Base-by-base conservation (phyloP, 1,140 invertebrate species). In the Dreissena polymorpha region DNA sequence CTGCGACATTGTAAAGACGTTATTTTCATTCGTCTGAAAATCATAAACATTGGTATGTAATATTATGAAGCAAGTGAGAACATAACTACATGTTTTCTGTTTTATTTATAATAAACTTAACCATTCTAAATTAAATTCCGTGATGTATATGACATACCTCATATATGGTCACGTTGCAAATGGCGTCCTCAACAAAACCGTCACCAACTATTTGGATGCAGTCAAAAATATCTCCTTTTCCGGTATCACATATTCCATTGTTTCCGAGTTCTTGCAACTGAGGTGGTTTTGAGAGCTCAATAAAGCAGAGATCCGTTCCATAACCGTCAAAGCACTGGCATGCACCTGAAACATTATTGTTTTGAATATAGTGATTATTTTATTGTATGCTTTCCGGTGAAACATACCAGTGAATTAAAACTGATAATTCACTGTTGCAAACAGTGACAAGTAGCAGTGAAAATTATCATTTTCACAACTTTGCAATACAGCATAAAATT, bases 261-360 rank as follows among this genome's bases (percentile, higher is more conserved):
- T 71, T 67, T 7, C 49, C 65, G 18, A 39, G 49, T 68, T 69
- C 65, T 39, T 70, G 21, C 12, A 79, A 29, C 18, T n/a, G 25
- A 55, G 68, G 65, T 14, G 16, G 16, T 21, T 13, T 18, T 5
- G 65, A 49, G 10, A 79, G 50, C 23, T 53, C 53, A n/a, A 79
- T 70, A 0, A 79, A 53, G 21, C 76, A 79, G 16, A 79, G 51
- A 63, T 79, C 76, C 27, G 65, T 79, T 21, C 29, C 67, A 70
- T 70, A 79, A 6, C 67, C 76, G 10, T 53, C 25, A 55, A 50
- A 25, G 27, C 76, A 79, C 1, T 29, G 23, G 39, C 76, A 79
- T 8, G 21, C 57, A 60, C 57, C 57, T 60, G 16, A 60, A 60
- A 60, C 57, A 60, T 60, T n/a, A n/a, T 60, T 60, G 57, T 18